Evolutionary conservation across 2,888 invertebrate genomes (phyloP).

Genomic region (Palloptera scutellata): DNA sequence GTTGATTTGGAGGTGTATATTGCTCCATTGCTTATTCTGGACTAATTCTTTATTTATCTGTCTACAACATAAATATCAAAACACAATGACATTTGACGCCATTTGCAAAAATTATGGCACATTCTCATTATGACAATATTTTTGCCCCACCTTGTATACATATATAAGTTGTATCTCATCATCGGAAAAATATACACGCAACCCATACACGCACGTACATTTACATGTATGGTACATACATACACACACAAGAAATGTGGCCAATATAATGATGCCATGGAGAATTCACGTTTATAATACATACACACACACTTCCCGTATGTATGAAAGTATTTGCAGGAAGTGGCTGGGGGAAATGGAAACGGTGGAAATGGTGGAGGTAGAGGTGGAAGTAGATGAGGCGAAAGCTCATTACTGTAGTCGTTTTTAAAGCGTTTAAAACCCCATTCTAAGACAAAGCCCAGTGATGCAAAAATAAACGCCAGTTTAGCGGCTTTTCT

Average conservation of each 20-base stretch:
- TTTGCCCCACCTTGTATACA: too few species aligned
- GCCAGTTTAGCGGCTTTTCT: slow-evolving; percentile 36
- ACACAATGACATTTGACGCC: too few species aligned
- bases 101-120: too few species aligned
- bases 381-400: neutral
- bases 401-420: slow-evolving; percentile 4
- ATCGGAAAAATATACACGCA: neutral
- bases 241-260: neutral
- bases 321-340: slow-evolving; percentile 8
- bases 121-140: too few species aligned
- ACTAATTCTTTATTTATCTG: too few species aligned
- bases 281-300: neutral
- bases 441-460: slow-evolving; percentile 14
- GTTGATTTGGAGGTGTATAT: too few species aligned
- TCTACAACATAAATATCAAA: too few species aligned
- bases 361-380: neutral
- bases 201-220: slow-evolving; percentile 5
- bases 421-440: slow-evolving; percentile 2
- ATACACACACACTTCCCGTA: neutral
- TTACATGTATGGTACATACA: neutral
- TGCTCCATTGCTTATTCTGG: too few species aligned
- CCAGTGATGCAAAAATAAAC: slow-evolving; percentile 34
- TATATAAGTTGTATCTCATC: too few species aligned
- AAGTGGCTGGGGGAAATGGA: neutral
- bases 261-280: neutral